These are phyloP conservation scores for Synergus laeviventris DNA, from an alignment of 2,888 invertebrate genomes.

Conservation along the genomic window DNA sequence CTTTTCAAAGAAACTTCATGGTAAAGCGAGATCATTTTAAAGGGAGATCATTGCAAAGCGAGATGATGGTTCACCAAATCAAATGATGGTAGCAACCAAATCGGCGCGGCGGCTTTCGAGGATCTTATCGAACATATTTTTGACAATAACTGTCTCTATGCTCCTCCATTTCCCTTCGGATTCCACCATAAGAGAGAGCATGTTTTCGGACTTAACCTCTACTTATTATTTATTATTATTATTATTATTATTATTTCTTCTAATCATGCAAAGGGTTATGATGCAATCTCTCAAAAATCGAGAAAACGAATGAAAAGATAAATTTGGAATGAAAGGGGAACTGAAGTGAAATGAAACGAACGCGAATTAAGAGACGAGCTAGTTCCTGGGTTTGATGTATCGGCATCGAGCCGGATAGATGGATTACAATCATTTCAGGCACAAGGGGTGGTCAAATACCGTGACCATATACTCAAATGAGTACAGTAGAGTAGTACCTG, in stretches of 20 bases:
- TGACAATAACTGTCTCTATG: too few species aligned
- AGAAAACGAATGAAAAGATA: conserved; percentile 17
- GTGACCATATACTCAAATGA: conserved; percentile 65
- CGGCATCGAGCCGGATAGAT: conserved; percentile 73
- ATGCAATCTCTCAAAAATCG: conserved; percentile 11
- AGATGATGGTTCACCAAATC: too few species aligned
- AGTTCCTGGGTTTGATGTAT: conserved; percentile 69
- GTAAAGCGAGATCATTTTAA: too few species aligned
- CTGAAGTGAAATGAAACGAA: conserved; percentile 53
- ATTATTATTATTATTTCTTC: not conserved
- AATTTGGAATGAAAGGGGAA: conserved; percentile 11
- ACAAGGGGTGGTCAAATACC: conserved; percentile 75
- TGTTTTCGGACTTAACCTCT: too few species aligned
- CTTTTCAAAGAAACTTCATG: too few species aligned
- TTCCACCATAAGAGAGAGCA: too few species aligned
- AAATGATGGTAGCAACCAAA: too few species aligned
- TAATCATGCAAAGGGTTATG: not conserved
- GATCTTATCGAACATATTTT: too few species aligned
- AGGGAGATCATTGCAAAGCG: too few species aligned
- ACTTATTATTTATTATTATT: too few species aligned
- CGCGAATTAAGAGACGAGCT: conserved; percentile 54
- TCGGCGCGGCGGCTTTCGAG: too few species aligned
- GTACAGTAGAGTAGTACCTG: conserved; percentile 42
- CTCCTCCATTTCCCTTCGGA: too few species aligned
- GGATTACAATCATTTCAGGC: conserved; percentile 75